Evolutionary conservation across 2,888 invertebrate species (phyloP).

Genomic region (Tridacna crocea): DNA sequence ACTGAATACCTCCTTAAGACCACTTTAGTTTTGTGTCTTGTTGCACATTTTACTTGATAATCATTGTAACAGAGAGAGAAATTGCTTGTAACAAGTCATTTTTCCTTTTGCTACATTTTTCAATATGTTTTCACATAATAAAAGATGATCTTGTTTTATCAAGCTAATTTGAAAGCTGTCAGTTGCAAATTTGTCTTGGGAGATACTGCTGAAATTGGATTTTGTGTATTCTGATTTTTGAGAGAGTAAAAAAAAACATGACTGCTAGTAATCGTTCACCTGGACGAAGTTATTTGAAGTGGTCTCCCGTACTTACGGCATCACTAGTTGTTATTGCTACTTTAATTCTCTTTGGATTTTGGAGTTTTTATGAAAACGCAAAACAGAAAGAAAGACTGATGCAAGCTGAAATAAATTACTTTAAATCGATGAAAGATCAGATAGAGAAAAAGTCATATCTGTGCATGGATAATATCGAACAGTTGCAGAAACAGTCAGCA

Average conservation of each 20-base stretch:
- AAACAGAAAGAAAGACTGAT: neutral
- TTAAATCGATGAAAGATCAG: constrained; percentile 8
- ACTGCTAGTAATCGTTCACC: neutral
- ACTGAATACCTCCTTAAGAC: no score
- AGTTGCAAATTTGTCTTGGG: no score
- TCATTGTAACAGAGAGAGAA: no score
- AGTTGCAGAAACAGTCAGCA: constrained; percentile 1
- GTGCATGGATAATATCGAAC: constrained; percentile 4
- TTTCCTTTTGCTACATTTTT: no score
- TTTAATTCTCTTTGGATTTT: constrained; percentile 1
- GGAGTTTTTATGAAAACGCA: constrained; percentile 6
- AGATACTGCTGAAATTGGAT: no score
- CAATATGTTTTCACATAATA: no score
- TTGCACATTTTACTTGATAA: no score
- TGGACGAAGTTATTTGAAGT: neutral
- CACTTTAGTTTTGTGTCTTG: no score
- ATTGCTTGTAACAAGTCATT: no score
- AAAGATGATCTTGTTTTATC: no score
- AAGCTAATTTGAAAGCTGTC: no score
- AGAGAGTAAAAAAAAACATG: neutral
- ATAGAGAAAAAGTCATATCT: constrained; percentile 17
- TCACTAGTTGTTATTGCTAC: neutral
- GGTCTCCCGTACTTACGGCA: neutral
- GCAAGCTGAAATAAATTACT: constrained; percentile 1
- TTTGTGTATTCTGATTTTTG: no score